phyloP scores from a whole-genome alignment of 2,797 vertebrate species.

The Crocodylus rhombifer region DNA sequence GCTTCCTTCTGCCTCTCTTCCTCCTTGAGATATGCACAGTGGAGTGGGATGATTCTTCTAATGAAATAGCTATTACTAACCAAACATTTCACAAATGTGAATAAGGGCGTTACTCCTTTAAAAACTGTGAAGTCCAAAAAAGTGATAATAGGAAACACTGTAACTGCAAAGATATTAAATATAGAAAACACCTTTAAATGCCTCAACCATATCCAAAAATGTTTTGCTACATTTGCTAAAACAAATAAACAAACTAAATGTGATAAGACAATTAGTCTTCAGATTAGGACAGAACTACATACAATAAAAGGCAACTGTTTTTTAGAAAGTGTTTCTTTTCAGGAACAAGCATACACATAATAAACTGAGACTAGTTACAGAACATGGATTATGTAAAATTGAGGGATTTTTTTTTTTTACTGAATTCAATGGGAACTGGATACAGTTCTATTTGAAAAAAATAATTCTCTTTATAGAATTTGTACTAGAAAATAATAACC shows the following conservation, averaged over 20 bases:
- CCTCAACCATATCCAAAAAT: background rate
- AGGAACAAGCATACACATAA: background rate
- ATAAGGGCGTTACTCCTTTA: accelerated
- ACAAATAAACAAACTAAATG: background rate
- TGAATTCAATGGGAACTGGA: background rate
- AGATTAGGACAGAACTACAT: background rate
- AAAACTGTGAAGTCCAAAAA: background rate
- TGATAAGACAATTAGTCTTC: background rate
- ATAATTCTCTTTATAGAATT: background rate
- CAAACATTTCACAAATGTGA: background rate
- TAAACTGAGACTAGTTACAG: background rate
- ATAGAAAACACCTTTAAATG: background rate
- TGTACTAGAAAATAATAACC: slow-evolving; percentile 2
- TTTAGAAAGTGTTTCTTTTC: background rate
- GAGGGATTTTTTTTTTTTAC: background rate
- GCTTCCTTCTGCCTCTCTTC: background rate
- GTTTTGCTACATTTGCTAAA: background rate
- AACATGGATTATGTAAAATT: background rate
- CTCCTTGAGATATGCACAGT: background rate
- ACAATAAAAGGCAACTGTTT: background rate
- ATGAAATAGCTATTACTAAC: background rate
- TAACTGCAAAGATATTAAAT: background rate
- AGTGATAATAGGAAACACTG: background rate
- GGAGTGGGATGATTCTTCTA: background rate
- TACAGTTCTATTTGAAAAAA: accelerated